Base-by-base conservation (phyloP, 2,113 vertebrate species). In the Bathybates hornii region DNA sequence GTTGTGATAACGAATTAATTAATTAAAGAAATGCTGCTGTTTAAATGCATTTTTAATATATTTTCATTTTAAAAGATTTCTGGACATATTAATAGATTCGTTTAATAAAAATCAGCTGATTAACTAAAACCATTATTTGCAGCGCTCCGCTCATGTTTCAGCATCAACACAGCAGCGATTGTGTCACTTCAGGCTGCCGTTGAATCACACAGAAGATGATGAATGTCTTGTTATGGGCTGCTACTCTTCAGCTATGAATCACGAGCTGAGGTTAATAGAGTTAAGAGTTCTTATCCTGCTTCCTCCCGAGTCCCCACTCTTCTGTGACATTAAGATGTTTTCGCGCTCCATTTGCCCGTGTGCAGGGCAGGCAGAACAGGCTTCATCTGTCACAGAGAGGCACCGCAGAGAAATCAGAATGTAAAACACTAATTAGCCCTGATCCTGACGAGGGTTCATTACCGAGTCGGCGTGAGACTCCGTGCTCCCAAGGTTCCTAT, bases 341-440 rank as follows among this genome's bases (percentile, higher is more conserved):
- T 71, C 87, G 78, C 29, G 82, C 93, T 92, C 88, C 84, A 89
- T 91, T 89, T 88, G 90, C 88, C 56, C 16, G 68, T 48, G 84
- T 50, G 87, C 34, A 57, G 90, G 86, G 84, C 87, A 83, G 84
- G 85, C 83, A 53, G 83, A 90, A 68, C 83, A 88, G 87, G 87
- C 91, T 88, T 89, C 85, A 94, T 93, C 94, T 93, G 90, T 92
- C 92, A 93, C 89, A 85, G 81, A 76, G 82, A 88, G 85, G 73
- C 90, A 87, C 91, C 91, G 41, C 90, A 21, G 94, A 95, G 91
- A 92, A 94, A 94, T 94, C 91, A 86, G 52, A 92, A 91, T 93
- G 94, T 91, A 90, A 93, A 95, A 94, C 93, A 86, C 90, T 94
- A 96, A 95, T 95, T 93, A 95, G 92, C 89, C 59, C 34, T 86